Conservation (phyloP, 2,888 invertebrate genomes). For the Yponomeuta cagnagella region DNA sequence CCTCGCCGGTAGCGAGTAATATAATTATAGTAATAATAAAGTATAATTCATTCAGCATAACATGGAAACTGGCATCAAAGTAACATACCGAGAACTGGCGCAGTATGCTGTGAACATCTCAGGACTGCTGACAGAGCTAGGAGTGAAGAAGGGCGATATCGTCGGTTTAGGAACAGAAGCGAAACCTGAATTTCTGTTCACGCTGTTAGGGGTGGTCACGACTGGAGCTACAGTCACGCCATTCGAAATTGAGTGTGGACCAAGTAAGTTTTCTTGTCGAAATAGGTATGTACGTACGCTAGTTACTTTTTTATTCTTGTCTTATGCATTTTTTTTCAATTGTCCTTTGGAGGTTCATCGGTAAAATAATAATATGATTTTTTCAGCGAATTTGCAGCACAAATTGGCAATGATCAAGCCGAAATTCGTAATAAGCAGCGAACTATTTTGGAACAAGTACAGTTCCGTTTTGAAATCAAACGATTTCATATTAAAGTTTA, state of each 20-base stretch:
- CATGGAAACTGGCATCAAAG: constrained; percentile 59
- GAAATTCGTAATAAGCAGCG: background rate
- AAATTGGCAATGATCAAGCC: background rate
- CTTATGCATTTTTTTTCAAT: background rate
- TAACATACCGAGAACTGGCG: constrained; percentile 69
- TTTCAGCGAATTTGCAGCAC: background rate
- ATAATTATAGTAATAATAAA: background rate
- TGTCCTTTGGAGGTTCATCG: background rate
- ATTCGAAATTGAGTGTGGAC: constrained; percentile 29
- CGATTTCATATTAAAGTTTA: background rate
- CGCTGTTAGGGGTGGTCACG: constrained; percentile 71
- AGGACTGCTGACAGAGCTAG: constrained; percentile 59
- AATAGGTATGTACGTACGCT: background rate
- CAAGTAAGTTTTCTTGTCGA: background rate
- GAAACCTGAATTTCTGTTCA: constrained; percentile 69
- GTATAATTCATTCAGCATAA: background rate
- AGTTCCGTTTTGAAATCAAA: background rate
- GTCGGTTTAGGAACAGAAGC: constrained; percentile 78
- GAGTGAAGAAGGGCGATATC: constrained; percentile 66
- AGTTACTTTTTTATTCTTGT: background rate
- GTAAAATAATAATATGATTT: background rate
- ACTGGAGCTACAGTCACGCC: constrained; percentile 50
- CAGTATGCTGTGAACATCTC: constrained; percentile 71
- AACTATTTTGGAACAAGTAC: background rate
- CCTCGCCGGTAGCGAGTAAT: no score